Evolutionary conservation across 2,113 vertebrate species (phyloP).

Genomic region (Dinomys branickii): DNA sequence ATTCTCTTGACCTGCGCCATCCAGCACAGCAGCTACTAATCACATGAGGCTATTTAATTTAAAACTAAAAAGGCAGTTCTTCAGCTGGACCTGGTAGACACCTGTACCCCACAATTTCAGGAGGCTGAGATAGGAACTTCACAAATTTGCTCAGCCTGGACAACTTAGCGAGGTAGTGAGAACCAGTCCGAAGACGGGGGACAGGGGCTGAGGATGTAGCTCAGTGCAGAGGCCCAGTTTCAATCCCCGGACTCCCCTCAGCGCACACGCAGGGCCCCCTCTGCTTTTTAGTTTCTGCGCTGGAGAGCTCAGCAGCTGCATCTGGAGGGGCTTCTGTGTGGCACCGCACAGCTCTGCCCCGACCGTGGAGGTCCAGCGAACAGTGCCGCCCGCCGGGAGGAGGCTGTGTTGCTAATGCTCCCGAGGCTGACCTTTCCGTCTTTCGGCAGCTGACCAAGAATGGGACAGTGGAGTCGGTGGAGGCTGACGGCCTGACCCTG

Average conservation of each 20-base stretch:
- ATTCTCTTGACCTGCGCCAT: background rate
- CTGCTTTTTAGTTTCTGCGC: background rate
- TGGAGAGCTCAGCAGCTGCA: background rate
- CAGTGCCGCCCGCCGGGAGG: too few species aligned
- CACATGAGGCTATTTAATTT: background rate
- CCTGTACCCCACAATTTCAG: background rate
- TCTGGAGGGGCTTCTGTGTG: background rate
- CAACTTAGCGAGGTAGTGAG: background rate
- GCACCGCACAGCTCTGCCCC: rapidly evolving
- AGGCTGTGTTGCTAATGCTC: rapidly evolving
- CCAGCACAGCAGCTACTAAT: background rate
- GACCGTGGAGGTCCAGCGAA: rapidly evolving
- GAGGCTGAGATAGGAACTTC: background rate
- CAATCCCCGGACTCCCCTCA: background rate
- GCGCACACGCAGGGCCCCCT: background rate
- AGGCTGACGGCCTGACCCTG: slow-evolving; percentile 94
- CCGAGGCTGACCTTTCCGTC: background rate
- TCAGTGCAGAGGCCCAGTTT: background rate
- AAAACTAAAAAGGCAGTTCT: background rate
- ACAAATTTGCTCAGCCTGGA: background rate
- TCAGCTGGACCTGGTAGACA: background rate
- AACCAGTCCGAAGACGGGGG: background rate
- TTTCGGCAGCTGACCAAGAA: slow-evolving; percentile 93
- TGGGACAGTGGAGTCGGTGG: slow-evolving; percentile 94
- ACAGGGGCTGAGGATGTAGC: background rate